phyloP scores from a whole-genome alignment of 2,888 invertebrate genomes.

The Eupithecia dodoneata region DNA sequence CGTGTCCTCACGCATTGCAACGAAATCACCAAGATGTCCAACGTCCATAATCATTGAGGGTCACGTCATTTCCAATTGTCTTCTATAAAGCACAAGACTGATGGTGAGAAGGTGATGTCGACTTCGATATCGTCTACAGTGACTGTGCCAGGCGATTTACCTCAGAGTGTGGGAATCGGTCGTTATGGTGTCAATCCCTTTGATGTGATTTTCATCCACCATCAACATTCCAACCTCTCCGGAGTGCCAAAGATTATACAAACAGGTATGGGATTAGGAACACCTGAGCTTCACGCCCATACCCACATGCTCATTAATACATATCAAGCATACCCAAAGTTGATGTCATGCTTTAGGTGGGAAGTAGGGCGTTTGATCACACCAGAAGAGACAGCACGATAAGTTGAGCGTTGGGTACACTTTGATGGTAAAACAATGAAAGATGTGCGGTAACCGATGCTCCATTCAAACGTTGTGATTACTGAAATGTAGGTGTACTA shows the following conservation, averaged over 20 bases:
- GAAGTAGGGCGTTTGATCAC: not conserved
- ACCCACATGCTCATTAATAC: not conserved
- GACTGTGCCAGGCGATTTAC: not conserved
- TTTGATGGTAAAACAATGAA: not conserved
- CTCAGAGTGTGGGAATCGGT: not conserved
- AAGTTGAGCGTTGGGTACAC: not conserved
- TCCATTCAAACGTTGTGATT: not conserved
- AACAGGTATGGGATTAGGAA: too few species aligned
- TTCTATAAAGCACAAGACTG: too few species aligned
- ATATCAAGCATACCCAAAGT: not conserved
- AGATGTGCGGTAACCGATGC: not conserved
- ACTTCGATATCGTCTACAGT: not conserved
- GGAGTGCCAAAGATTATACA: too few species aligned
- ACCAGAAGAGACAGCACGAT: not conserved
- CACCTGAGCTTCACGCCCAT: too few species aligned
- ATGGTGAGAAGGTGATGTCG: not conserved
- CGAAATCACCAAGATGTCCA: conserved; percentile 50
- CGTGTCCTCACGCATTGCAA: conserved; percentile 51
- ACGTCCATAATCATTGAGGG: conserved; percentile 50
- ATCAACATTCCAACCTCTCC: too few species aligned
- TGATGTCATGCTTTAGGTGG: not conserved
- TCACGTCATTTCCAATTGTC: not conserved
- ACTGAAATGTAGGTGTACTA: too few species aligned
- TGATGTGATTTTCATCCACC: not conserved
- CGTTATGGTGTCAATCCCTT: not conserved